A percentile compares a stretch with the other conserved stretches of the same genome.
These are phyloP conservation scores for Thunnus albacares DNA, from an alignment of 2,797 vertebrate species.

Conservation along the genomic window DNA sequence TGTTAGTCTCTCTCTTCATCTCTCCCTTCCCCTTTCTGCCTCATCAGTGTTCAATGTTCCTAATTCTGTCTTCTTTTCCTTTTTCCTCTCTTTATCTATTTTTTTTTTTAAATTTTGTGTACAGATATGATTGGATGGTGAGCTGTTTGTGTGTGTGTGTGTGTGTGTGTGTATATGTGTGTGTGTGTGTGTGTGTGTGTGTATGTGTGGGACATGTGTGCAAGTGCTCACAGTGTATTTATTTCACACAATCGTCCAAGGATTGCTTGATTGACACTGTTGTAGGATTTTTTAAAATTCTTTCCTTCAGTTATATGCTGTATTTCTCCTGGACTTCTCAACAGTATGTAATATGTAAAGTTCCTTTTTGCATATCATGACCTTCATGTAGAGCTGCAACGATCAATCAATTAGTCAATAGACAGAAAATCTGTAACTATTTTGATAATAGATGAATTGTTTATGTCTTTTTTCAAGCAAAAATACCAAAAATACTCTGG, in stretches of 20 bases:
- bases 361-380: not conserved
- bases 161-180: too few species aligned
- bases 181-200: too few species aligned
- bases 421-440: too few species aligned
- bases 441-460: too few species aligned
- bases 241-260: not conserved
- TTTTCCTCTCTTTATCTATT: not conserved
- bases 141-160: too few species aligned
- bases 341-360: not conserved
- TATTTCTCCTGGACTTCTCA: not conserved
- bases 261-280: not conserved
- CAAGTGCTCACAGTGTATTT: constrained; percentile 1
- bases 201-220: too few species aligned
- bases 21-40: not conserved
- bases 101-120: not conserved
- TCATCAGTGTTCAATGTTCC: not conserved
- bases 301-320: not conserved
- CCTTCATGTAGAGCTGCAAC: not conserved
- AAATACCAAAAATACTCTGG: too few species aligned
- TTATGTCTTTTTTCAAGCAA: too few species aligned
- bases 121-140: too few species aligned
- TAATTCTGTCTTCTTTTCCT: not conserved
- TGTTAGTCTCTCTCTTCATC: not conserved
- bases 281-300: not conserved
- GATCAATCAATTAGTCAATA: too few species aligned